Evolutionary conservation across 2,797 vertebrate genomes (phyloP), one percentile per base, ranked within the genome.

Genomic region (Ptychadena robeensis): DNA sequence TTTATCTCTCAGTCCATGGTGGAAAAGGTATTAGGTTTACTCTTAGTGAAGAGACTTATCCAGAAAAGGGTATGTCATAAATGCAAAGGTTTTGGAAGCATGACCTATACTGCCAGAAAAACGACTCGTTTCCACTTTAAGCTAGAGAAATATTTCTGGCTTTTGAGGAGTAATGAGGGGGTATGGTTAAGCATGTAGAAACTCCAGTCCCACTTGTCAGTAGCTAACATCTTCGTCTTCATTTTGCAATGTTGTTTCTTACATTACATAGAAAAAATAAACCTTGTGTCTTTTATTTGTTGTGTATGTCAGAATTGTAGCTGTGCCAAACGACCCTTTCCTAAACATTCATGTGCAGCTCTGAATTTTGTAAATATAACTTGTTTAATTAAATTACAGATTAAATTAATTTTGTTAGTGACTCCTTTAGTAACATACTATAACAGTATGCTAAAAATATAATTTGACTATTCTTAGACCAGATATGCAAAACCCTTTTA

Each of bases 1-100:
- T 69, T 85, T 12, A 90, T 89, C 91, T 91, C 94, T 93, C 95
- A 99, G 98, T 99, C 90, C 97, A 98, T 95, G 94, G 94, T 96
- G 98, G 97, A 92, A 98, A 97, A 94, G 98, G 98, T 90, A 94
- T 98, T 95, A 97, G 98, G 93, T 98, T 96, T 96, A 97, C 96
- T 92, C 95, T 96, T 98, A 98, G 96, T 95, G 98, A 99, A 96
- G 97, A 99, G 92, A 95, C 96, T 94, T 98, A 95, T 96, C 98
- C 98, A 93, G 97, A 99, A 86, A 98, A 98, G 98, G 98, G 98
- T 99, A 99, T 87, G 97, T 99, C 92, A 70, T 87, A 65, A 32
- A 57, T 48, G n/a, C 37, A 71, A 80, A 80, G 38, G 65, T 37
- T 70, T 34, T 74, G 65, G 71, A 73, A 85, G 83, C 83, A 85